A percentile compares a stretch with the other conserved stretches of the same genome.
phyloP scores from a whole-genome alignment of 2,888 invertebrate genomes.

The Bugulina stolonifera region DNA sequence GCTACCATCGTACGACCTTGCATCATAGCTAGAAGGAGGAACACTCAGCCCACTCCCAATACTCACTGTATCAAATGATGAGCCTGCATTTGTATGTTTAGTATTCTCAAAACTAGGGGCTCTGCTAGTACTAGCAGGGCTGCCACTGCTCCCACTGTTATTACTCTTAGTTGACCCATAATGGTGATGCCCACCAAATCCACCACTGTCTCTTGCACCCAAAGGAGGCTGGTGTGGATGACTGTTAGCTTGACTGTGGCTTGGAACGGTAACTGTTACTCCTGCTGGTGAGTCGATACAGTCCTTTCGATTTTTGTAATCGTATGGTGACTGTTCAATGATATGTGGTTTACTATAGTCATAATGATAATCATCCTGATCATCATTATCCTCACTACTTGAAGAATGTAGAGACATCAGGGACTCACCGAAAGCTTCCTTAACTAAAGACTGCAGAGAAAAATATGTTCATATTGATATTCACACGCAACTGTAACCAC shows the following conservation, averaged over 20 bases:
- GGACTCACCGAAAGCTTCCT: too few species aligned
- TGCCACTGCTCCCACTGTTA: slow-evolving; percentile 65
- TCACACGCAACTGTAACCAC: too few species aligned
- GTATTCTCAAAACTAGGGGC: slow-evolving; percentile 46
- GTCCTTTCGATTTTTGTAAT: background rate
- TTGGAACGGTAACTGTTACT: too few species aligned
- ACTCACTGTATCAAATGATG: slow-evolving; percentile 32
- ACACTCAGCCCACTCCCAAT: slow-evolving; percentile 28
- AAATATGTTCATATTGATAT: too few species aligned
- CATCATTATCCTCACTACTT: slow-evolving; percentile 22
- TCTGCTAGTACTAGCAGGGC: slow-evolving; percentile 55
- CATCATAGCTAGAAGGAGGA: background rate
- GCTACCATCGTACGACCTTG: slow-evolving; percentile 7
- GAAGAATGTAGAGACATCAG: slow-evolving; percentile 8
- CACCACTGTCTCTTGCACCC: background rate
- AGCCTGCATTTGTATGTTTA: background rate
- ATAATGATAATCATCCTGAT: background rate
- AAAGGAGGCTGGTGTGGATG: background rate
- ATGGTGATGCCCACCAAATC: background rate
- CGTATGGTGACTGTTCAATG: background rate
- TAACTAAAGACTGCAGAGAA: too few species aligned
- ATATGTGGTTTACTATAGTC: background rate
- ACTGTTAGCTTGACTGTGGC: background rate
- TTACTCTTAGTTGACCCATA: background rate
- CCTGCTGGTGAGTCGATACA: background rate